Conservation (phyloP, 2,888 invertebrate species). For the Trissoscelio sp. region DNA sequence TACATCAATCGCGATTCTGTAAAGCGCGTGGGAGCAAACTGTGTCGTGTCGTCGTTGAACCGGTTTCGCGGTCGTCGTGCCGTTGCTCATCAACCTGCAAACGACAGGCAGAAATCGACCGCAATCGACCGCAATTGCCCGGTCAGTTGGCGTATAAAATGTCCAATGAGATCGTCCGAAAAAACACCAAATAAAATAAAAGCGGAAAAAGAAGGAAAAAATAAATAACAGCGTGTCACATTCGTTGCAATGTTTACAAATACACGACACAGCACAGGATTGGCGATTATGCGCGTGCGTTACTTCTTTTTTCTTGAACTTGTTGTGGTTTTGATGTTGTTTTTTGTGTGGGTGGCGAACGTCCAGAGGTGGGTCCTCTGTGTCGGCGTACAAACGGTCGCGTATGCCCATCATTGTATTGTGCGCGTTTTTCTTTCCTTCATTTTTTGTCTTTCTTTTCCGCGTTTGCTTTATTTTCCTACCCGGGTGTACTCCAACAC, state of each 20-base stretch:
- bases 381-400: conserved; percentile 22
- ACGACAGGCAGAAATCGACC: conserved; percentile 52
- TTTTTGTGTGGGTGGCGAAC: not conserved
- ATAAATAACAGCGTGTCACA: not conserved
- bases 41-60: conserved; percentile 62
- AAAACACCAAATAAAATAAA: not conserved
- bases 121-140: conserved; percentile 51
- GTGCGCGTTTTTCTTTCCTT: not conserved
- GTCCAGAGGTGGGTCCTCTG: conserved; percentile 24
- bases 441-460: conserved; percentile 19
- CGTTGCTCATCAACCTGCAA: conserved; percentile 55
- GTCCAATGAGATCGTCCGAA: conserved; percentile 8
- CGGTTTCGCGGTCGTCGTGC: conserved; percentile 61
- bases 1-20: conserved; percentile 55
- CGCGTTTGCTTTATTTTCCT: conserved; percentile 33
- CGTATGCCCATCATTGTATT: conserved; percentile 19
- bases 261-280: conserved; percentile 16
- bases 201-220: not conserved
- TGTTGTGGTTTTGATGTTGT: not conserved
- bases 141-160: conserved; percentile 34
- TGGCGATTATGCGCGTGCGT: conserved; percentile 15
- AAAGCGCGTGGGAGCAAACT: conserved; percentile 62
- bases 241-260: conserved; percentile 34
- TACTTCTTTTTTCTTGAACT: not conserved
- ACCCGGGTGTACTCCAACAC: conserved; percentile 9